A percentile compares a stretch with the other conserved stretches of the same genome.
These are phyloP conservation scores for Protaetia brevitarsis DNA, from an alignment of 1,140 invertebrate genomes.

Conservation along the genomic window DNA sequence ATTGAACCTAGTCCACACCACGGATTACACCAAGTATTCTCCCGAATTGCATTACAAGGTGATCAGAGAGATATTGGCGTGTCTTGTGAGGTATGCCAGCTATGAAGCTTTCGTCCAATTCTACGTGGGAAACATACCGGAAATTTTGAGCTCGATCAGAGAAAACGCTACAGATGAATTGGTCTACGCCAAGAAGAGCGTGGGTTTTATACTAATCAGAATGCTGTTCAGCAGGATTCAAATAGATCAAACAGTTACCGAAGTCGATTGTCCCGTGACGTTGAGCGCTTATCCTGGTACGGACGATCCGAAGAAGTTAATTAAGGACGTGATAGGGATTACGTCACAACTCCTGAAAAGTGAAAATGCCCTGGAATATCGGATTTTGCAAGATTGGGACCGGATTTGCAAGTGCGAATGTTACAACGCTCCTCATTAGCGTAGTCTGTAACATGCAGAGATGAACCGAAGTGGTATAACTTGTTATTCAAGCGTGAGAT, in stretches of 20 bases:
- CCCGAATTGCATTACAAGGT: not conserved
- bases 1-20: not conserved
- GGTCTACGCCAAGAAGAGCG: slow-evolving; percentile 21
- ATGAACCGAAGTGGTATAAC: slow-evolving; percentile 39
- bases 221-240: slow-evolving; percentile 37
- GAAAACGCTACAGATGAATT: not conserved
- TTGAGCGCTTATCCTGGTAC: not conserved
- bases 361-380: not conserved
- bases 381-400: not conserved
- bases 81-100: not conserved
- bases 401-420: slow-evolving; percentile 35
- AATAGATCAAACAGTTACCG: slow-evolving; percentile 1
- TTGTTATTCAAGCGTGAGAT: slow-evolving; percentile 44
- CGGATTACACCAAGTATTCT: not conserved
- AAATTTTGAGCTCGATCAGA: not conserved
- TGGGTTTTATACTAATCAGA: slow-evolving; percentile 34
- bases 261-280: not conserved
- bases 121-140: not conserved
- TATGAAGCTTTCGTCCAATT: slow-evolving; percentile 8
- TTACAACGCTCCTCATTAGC: slow-evolving; percentile 44
- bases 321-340: not conserved
- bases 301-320: not conserved
- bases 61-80: not conserved
- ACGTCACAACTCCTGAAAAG: not conserved
- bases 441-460: slow-evolving; percentile 50